A percentile compares a stretch with the other conserved stretches of the same genome.
Conservation (phyloP, 2,797 vertebrate genomes). For the Chiroxiphia lanceolata region DNA sequence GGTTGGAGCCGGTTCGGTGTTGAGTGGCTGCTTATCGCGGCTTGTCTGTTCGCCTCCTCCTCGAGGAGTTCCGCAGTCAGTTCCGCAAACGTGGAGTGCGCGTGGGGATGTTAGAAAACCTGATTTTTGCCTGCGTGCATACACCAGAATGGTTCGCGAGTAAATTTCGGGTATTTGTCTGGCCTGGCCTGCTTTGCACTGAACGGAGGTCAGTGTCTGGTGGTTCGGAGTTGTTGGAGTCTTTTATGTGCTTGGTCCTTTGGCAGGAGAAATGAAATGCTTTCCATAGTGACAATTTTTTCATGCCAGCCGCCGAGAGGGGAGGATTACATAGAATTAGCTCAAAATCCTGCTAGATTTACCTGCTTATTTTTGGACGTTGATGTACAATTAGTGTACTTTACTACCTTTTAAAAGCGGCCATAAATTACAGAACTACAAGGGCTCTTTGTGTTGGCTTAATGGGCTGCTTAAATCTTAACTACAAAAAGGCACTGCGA, state of each 20-base stretch:
- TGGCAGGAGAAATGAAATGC: neutral
- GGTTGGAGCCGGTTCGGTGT: neutral
- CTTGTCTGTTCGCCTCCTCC: neutral
- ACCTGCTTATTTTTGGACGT: conserved; percentile 72
- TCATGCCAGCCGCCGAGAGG: conserved; percentile 23
- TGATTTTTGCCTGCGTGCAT: neutral
- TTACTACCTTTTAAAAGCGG: conserved; percentile 79
- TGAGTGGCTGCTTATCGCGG: conserved; percentile 5
- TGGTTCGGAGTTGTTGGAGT: neutral
- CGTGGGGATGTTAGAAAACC: neutral
- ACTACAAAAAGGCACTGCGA: conserved; percentile 39
- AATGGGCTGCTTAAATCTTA: conserved; percentile 69
- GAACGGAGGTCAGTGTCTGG: neutral
- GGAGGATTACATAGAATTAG: conserved; percentile 63
- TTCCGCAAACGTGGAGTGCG: neutral
- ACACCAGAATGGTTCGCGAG: neutral
- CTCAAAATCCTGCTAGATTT: conserved; percentile 74
- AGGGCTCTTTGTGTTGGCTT: conserved; percentile 65
- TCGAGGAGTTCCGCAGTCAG: neutral
- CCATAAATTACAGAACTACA: conserved; percentile 77
- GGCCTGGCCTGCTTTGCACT: neutral
- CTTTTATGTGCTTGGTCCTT: neutral
- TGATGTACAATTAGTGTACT: conserved; percentile 76
- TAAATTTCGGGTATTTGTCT: neutral
- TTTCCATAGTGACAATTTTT: conserved; percentile 13